A percentile compares a stretch with the other conserved stretches of the same genome.
Conservation (phyloP, 2,113 vertebrate genomes). For the Oxyruncus cristatus region DNA sequence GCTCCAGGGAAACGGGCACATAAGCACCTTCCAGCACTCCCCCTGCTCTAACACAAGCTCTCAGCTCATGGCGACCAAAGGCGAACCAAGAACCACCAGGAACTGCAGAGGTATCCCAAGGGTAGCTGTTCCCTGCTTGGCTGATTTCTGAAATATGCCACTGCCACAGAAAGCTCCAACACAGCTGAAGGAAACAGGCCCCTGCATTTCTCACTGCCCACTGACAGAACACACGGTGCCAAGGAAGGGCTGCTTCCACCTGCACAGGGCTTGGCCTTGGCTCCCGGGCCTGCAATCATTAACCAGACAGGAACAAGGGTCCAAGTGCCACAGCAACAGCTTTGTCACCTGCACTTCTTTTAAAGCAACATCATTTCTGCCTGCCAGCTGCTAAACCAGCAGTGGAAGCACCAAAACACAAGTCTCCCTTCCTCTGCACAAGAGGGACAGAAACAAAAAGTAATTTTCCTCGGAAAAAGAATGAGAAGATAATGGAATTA, state of each 20-base stretch:
- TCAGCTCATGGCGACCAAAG: neutral
- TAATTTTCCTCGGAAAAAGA: neutral
- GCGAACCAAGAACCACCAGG: neutral
- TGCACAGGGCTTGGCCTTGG: neutral
- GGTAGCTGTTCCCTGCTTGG: neutral
- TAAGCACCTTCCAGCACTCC: neutral
- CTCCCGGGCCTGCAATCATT: conserved; percentile 36
- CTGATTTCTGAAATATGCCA: neutral
- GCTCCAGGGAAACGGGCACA: neutral
- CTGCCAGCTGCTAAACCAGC: neutral
- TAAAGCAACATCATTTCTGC: neutral
- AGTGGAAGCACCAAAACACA: neutral
- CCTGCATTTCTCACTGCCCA: neutral
- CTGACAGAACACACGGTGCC: neutral
- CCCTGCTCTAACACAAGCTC: neutral
- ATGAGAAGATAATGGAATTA: neutral
- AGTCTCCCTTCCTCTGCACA: neutral
- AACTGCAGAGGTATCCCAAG: neutral
- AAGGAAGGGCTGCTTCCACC: neutral
- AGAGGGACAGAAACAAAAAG: accelerated
- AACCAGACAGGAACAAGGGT: neutral
- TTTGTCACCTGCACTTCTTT: neutral
- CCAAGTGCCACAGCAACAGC: neutral
- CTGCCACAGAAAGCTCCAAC: neutral
- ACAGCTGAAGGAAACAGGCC: neutral